These are phyloP conservation scores for Hippopotamus amphibius DNA, from an alignment of 2,113 vertebrate species.

Conservation along the genomic window DNA sequence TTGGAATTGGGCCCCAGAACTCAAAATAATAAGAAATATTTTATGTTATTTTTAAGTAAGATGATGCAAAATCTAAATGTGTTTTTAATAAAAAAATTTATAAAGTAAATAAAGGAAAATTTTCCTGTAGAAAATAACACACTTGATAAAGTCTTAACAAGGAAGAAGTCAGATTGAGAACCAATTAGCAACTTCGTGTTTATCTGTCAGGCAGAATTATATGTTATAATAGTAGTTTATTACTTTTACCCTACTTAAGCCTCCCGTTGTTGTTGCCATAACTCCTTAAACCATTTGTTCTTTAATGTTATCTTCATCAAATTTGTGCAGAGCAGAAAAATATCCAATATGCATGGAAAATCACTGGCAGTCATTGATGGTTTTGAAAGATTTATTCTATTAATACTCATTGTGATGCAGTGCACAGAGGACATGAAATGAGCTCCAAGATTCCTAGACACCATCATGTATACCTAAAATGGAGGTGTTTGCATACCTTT, in stretches of 20 bases:
- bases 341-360: background rate
- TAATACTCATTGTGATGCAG: background rate
- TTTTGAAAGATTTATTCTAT: background rate
- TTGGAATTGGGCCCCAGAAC: background rate
- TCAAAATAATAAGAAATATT: background rate
- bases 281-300: slow-evolving; percentile 43
- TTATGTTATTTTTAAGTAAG: slow-evolving; percentile 25
- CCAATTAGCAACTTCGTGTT: slow-evolving; percentile 1
- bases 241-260: background rate
- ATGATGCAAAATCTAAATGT: background rate
- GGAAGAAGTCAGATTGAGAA: background rate
- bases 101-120: background rate
- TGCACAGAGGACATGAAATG: background rate
- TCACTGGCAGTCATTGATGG: background rate
- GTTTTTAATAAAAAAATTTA: background rate
- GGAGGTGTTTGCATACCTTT: background rate
- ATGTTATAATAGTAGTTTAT: background rate
- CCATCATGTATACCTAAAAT: background rate
- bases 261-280: slow-evolving; percentile 19
- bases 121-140: background rate
- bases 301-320: background rate
- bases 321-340: background rate
- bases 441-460: background rate
- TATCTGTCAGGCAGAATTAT: background rate
- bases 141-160: background rate